These are phyloP conservation scores for Caradrina kadenii DNA, from an alignment of 2,888 invertebrate genomes.

Conservation along the genomic window DNA sequence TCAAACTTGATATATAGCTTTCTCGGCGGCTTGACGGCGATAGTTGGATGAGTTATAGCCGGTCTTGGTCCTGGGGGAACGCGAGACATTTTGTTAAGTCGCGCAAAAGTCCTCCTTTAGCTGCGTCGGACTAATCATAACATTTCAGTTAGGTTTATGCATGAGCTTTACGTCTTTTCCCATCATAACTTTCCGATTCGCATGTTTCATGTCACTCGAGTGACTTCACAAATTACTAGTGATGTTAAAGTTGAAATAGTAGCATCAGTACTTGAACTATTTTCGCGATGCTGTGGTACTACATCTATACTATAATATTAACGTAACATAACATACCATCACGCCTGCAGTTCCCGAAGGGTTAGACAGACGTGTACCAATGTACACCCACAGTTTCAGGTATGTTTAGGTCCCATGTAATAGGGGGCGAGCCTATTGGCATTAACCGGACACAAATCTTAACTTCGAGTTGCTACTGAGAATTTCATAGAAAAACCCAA, in stretches of 20 bases:
- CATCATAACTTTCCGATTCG: constrained; percentile 34
- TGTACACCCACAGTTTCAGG: too few relatives aligned
- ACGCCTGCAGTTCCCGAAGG: too few relatives aligned
- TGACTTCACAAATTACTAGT: background rate
- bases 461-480: too few relatives aligned
- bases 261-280: background rate
- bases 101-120: constrained; percentile 72
- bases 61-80: constrained; percentile 77
- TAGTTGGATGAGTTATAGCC: constrained; percentile 86
- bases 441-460: too few relatives aligned
- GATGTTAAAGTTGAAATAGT: background rate
- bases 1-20: constrained; percentile 89
- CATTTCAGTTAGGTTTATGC: constrained; percentile 56
- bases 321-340: too few relatives aligned
- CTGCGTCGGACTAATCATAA: constrained; percentile 62
- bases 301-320: background rate
- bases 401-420: too few relatives aligned
- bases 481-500: too few relatives aligned
- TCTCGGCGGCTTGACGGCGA: constrained; percentile 83
- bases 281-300: constrained; percentile 4
- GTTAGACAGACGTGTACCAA: too few relatives aligned
- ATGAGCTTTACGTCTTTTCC: constrained; percentile 39
- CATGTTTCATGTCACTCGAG: constrained; percentile 14
- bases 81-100: constrained; percentile 77
- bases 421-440: too few relatives aligned